A percentile compares a stretch with the other conserved stretches of the same genome.
These are phyloP conservation scores for Trinectes maculatus DNA, from an alignment of 2,113 vertebrate species.

Conservation along the genomic window DNA sequence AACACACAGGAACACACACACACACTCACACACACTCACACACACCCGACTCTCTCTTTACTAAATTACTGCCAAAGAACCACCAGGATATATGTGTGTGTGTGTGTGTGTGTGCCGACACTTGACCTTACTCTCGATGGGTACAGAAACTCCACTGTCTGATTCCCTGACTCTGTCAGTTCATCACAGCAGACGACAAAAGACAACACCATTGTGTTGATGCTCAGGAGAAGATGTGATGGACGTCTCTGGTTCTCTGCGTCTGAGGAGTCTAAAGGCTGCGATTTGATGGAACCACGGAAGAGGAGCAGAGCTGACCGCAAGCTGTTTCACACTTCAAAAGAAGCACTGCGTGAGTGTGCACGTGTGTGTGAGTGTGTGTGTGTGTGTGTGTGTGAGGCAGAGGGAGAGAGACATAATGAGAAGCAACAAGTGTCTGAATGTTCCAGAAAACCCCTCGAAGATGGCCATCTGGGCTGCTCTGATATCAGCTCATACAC, in stretches of 20 bases:
- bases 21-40: slow-evolving; percentile 2
- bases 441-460: slow-evolving; percentile 76
- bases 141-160: slow-evolving; percentile 9
- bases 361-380: slow-evolving; percentile 34
- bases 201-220: background rate
- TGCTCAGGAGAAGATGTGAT: slow-evolving; percentile 30
- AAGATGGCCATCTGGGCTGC: slow-evolving; percentile 74
- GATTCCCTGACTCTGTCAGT: slow-evolving; percentile 30
- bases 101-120: slow-evolving; percentile 5
- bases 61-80: slow-evolving; percentile 23
- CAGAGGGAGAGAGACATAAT: slow-evolving; percentile 53
- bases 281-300: slow-evolving; percentile 54
- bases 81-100: too few relatives aligned
- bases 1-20: slow-evolving; percentile 1
- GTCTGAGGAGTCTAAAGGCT: slow-evolving; percentile 67
- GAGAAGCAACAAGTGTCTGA: slow-evolving; percentile 77
- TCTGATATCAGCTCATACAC: slow-evolving; percentile 45
- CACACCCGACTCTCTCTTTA: slow-evolving; percentile 5
- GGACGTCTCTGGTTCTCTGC: slow-evolving; percentile 62
- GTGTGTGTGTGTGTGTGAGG: slow-evolving; percentile 30
- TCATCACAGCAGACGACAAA: slow-evolving; percentile 15
- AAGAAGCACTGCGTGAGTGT: slow-evolving; percentile 49
- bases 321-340: slow-evolving; percentile 79
- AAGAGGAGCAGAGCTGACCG: slow-evolving; percentile 67
- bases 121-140: slow-evolving; percentile 32